Base-by-base conservation (phyloP, 2,113 vertebrate genomes). In the Cottus gobio region DNA sequence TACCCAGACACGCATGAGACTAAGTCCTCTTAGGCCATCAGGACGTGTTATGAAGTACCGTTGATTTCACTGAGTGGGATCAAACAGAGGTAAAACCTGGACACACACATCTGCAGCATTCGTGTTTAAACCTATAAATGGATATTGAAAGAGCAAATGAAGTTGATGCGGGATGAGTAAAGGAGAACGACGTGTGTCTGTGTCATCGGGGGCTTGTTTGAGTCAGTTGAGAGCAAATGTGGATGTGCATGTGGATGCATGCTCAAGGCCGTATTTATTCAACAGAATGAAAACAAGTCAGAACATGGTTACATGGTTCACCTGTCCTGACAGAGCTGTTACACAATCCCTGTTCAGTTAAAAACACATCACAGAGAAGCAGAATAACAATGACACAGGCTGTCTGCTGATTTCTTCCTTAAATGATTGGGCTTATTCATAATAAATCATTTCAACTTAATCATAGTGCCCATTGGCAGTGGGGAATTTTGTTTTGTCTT, bases 261-360 rank as follows among this genome's bases (percentile, higher is more conserved):
- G 87, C 84, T 86, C 20, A 78, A 78, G 89, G 88, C 84, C 48
- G 76, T 13, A 58, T 69, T 91, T 83, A 79, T 67, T 80, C 87
- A 80, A 82, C 78, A 85, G 81, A 58, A 80, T 66, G 67, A 84
- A 86, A 89, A 91, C 89, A 87, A 90, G 91, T 89, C 77, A 79
- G 77, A 87, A 84, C 93, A 82, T 11, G 71, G 80, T 83, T 80
- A 58, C 77, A 79, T 71, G 89, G 85, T 86, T 93, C 86, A 92
- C 87, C 84, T 93, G 85, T 86, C 79, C 75, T 80, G 76, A 57
- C 75, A 85, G 75, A 68, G 70, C 79, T 78, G 80, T 93, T 93
- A 83, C 88, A 72, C 90, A 93, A 91, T 75, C 60, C 37, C 56
- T 60, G 85, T 61, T 82, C 34, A 31, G 39, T 42, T 68, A 56